phyloP scores from a whole-genome alignment of 1,140 invertebrate species.

The Apolygus lucorum region DNA sequence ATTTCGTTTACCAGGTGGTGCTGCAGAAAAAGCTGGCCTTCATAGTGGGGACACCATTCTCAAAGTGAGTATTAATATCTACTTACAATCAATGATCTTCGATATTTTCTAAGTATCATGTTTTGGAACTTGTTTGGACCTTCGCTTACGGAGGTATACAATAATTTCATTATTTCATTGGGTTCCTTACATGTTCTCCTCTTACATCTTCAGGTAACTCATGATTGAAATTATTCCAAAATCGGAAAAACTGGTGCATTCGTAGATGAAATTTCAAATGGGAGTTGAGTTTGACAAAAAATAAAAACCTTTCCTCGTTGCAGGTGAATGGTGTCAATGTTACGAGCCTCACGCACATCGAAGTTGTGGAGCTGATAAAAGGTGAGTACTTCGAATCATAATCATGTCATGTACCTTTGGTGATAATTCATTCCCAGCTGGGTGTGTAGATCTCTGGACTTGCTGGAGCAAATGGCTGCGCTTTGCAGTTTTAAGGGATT shows the following conservation, averaged over 20 bases:
- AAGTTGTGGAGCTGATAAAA: constrained; percentile 89
- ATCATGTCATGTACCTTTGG: too few relatives aligned
- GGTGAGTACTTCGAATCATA: too few relatives aligned
- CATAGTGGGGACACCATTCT: constrained; percentile 89
- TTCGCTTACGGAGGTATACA: too few relatives aligned
- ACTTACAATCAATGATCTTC: not conserved
- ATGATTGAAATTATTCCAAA: not conserved
- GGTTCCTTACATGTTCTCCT: too few relatives aligned
- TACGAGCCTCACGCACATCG: constrained; percentile 78
- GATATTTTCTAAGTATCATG: too few relatives aligned
- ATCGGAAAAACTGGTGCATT: not conserved
- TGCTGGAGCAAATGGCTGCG: too few relatives aligned
- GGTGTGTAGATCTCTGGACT: too few relatives aligned
- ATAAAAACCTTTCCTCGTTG: too few relatives aligned
- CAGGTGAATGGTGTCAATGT: constrained; percentile 87
- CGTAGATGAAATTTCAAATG: not conserved
- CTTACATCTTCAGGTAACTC: too few relatives aligned
- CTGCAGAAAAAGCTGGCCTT: constrained; percentile 86
- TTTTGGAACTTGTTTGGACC: too few relatives aligned
- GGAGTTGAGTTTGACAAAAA: not conserved
- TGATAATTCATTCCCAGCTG: too few relatives aligned
- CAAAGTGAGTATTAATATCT: constrained; percentile 59
- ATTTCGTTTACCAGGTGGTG: constrained; percentile 56
- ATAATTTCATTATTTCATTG: constrained; percentile 8
- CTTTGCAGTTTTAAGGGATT: too few relatives aligned